Evolutionary conservation across 2,888 invertebrate genomes (phyloP).

Genomic region (Operophtera brumata): DNA sequence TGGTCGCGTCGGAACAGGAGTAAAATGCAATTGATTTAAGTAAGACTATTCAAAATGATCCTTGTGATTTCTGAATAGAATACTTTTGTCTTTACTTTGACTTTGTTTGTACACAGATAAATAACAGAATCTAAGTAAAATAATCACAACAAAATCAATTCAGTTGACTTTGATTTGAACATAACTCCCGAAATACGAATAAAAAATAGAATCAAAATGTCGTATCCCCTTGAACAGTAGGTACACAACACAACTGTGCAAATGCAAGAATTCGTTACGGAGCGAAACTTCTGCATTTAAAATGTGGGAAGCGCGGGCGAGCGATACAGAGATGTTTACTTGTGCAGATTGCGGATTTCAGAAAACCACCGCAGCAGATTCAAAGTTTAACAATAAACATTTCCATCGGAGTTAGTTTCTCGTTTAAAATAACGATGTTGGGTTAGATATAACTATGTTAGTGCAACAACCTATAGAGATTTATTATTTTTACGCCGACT

Average conservation of each 20-base stretch:
- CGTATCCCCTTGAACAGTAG: neutral
- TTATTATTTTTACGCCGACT: too few species aligned
- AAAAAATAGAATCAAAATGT: neutral
- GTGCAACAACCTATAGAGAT: too few species aligned
- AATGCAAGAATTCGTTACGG: constrained; percentile 2
- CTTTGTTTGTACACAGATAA: too few species aligned
- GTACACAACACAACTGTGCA: neutral
- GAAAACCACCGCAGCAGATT: constrained; percentile 5
- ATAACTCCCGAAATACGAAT: neutral
- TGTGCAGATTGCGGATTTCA: constrained; percentile 17
- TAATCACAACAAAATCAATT: too few species aligned
- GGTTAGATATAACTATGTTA: too few species aligned
- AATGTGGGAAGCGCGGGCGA: constrained; percentile 13
- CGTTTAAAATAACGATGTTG: neutral
- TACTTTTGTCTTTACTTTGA: too few species aligned
- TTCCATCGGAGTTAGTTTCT: neutral
- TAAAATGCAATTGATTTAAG: too few species aligned
- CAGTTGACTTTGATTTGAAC: too few species aligned
- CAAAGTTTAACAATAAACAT: constrained; percentile 4
- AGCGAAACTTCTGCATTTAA: constrained; percentile 24
- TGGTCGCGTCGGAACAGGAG: too few species aligned
- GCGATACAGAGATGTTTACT: constrained; percentile 22
- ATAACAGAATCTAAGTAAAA: neutral
- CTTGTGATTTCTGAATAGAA: too few species aligned
- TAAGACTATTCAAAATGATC: too few species aligned